Base-by-base conservation (phyloP, 2,113 vertebrate species). In the Nanorana parkeri region DNA sequence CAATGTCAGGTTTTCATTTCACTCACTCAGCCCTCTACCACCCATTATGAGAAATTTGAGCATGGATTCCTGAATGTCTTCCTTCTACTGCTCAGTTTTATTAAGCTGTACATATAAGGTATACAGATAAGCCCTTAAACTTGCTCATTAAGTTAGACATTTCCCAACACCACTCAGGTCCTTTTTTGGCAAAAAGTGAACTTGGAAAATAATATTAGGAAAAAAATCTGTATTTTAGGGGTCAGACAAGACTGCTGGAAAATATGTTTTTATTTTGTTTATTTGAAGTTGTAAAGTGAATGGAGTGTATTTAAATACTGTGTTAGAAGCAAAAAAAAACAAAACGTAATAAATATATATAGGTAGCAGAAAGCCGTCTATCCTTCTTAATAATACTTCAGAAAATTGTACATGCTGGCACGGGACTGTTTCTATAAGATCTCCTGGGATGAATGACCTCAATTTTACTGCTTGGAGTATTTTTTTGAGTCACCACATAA, bases 1-100 rank as follows among this genome's bases (percentile, higher is more conserved):
- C 80, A 82, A 75, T 82, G 71, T 75, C 80, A 82, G 72, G 80
- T 74, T 82, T 75, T 75, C 61, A 75, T 82, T 82, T 75, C 80
- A 58, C 61, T 52, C 79, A 55, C 80, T 82, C 61, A 67, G 80
- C 71, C 72, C 10, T 58, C 24, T 51, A 28, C 29, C 61, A 47
- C 52, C 63, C 71, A 60, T 67, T 75, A 36, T 82, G 69, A 67
- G 80, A 82, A 67, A 51, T 23, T 19, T 47, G 51, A 5, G 16
- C 61, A 67, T 41, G 52, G 52, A 75, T 82, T 75, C 29, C 71
- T 36, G 47, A 67, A 36, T 26, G 56, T 56, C 69, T 73, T 47
- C 28, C 17, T 32, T 74, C 21, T 61, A 41, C n/a, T 19, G 72
- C 69, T 24, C 16, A 21, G 58, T 26, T 68, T 82, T 67, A 64